A percentile compares a stretch with the other conserved stretches of the same genome.
These are phyloP conservation scores for Cosmia trapezina DNA, from an alignment of 2,888 invertebrate species.

Conservation along the genomic window DNA sequence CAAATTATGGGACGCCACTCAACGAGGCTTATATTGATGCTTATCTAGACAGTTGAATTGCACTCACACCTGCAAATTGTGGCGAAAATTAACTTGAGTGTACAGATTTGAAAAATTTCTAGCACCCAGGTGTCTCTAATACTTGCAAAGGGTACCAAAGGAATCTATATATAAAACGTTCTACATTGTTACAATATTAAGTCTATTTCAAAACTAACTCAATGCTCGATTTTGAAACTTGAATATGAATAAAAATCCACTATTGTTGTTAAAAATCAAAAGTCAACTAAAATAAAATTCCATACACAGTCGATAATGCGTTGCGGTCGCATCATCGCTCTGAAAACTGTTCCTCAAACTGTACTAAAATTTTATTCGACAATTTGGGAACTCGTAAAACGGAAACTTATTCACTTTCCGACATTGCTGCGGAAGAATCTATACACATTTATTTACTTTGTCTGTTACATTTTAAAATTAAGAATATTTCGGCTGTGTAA, in stretches of 20 bases:
- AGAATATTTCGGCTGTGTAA: too few relatives aligned
- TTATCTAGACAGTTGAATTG: background rate
- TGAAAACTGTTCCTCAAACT: constrained; percentile 41
- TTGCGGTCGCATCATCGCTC: constrained; percentile 25
- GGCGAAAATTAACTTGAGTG: background rate
- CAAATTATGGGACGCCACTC: background rate
- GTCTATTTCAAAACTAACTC: background rate
- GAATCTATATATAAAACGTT: background rate
- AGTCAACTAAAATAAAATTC: constrained; percentile 11
- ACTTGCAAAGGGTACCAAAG: background rate
- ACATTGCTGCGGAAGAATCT: constrained; percentile 23
- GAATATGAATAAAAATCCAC: background rate
- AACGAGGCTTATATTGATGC: background rate
- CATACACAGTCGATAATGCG: constrained; percentile 12
- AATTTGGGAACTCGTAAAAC: constrained; percentile 42
- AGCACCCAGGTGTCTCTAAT: background rate
- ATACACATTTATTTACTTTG: constrained; percentile 11
- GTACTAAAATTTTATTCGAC: constrained; percentile 50
- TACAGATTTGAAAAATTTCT: background rate
- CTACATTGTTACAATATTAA: background rate
- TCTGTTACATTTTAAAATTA: constrained; percentile 5
- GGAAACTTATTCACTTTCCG: constrained; percentile 44
- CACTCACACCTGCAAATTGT: background rate
- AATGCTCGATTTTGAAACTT: background rate
- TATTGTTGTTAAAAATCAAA: background rate